Conservation (phyloP, 2,797 vertebrate species). For the Malurus leucopterus region DNA sequence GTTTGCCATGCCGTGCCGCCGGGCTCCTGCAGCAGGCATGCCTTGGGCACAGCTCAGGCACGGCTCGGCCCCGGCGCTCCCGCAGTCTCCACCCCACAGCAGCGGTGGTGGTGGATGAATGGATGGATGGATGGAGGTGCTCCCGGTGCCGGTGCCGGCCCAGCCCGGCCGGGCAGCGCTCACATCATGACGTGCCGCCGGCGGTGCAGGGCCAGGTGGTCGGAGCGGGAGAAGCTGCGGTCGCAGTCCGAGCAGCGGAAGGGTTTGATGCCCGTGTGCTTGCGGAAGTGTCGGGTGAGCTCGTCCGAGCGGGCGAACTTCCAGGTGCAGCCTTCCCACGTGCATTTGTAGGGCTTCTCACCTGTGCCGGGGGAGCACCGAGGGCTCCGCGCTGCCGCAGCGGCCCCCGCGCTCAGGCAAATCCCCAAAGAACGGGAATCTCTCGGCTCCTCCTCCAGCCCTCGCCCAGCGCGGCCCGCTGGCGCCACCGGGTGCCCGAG, state of each 20-base stretch:
- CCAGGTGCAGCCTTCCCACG: conserved; percentile 97
- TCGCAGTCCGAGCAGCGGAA: not conserved
- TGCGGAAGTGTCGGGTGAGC: not conserved
- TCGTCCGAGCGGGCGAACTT: conserved; percentile 91
- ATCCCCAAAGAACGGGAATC: not conserved
- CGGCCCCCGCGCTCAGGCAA: not conserved
- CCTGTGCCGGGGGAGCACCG: conserved; percentile 64
- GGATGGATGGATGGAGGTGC: not conserved
- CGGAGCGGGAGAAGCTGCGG: conserved; percentile 92
- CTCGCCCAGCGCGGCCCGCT: not conserved
- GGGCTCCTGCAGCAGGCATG: not conserved
- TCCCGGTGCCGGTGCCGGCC: not conserved
- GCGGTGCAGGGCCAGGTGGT: conserved; percentile 93
- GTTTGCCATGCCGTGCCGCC: not conserved
- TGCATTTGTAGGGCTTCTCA: conserved; percentile 92
- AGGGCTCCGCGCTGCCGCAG: not conserved
- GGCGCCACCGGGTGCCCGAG: not conserved
- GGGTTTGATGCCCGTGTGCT: not conserved
- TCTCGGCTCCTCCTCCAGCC: not conserved
- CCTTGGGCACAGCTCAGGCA: not conserved
- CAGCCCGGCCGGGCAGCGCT: not conserved
- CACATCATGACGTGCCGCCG: conserved; percentile 94
- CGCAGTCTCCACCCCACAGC: not conserved
- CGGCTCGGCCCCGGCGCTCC: not conserved
- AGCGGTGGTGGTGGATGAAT: not conserved